These are phyloP conservation scores for Prunella fulvescens DNA, from an alignment of 2,113 vertebrate genomes.

Conservation along the genomic window DNA sequence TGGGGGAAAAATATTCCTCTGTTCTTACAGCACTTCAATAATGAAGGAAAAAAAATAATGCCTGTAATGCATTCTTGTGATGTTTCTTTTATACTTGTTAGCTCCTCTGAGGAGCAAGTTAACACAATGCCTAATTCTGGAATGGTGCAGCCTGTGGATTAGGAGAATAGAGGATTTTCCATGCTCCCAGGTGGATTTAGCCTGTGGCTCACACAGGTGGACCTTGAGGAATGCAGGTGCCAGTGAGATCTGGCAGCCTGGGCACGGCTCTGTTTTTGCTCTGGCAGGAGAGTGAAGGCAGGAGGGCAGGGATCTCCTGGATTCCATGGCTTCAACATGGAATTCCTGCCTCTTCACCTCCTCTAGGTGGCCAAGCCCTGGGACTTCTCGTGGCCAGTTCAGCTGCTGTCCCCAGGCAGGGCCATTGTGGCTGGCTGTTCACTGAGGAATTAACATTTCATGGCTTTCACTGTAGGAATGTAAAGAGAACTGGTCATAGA, in stretches of 20 bases:
- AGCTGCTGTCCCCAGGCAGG: background rate
- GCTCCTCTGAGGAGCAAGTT: background rate
- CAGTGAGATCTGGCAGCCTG: accelerated
- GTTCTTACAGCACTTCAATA: background rate
- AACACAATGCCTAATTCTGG: background rate
- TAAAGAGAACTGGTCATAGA: background rate
- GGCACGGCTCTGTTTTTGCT: background rate
- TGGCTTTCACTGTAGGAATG: background rate
- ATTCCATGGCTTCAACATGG: background rate
- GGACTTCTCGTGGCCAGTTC: background rate
- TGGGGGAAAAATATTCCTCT: background rate
- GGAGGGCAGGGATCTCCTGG: background rate
- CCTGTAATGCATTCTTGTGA: background rate
- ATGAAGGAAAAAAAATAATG: background rate
- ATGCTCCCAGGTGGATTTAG: background rate
- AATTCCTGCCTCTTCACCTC: background rate
- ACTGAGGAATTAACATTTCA: background rate
- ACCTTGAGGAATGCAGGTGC: background rate
- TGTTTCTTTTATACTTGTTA: background rate
- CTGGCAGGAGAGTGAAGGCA: background rate
- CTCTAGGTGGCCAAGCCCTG: no score
- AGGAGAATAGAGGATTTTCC: background rate
- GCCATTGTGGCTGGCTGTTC: background rate
- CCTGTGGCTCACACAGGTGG: background rate
- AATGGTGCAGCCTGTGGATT: background rate